Conservation (phyloP, 2,888 invertebrate genomes). For the Nomada hirtipes region DNA sequence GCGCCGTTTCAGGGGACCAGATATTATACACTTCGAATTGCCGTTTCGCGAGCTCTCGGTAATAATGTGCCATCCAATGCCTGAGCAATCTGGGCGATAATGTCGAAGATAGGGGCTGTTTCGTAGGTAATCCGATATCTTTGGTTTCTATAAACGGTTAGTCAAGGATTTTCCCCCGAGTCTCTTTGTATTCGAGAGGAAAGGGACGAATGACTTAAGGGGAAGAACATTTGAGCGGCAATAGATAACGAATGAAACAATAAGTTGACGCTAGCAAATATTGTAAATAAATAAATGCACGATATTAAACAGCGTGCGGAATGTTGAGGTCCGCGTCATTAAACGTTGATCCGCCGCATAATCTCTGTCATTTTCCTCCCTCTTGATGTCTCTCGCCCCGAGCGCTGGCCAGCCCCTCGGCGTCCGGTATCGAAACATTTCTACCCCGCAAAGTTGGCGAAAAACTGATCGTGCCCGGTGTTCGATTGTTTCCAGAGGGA, state of each 20-base stretch:
- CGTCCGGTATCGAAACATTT: constrained; percentile 6
- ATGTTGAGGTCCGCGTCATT: constrained; percentile 60
- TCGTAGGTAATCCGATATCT: constrained; percentile 8
- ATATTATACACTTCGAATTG: constrained; percentile 56
- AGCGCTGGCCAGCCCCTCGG: constrained; percentile 2
- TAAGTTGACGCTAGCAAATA: not conserved
- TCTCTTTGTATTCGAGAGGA: no score
- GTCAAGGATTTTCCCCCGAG: constrained; percentile 21
- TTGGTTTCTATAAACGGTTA: not conserved
- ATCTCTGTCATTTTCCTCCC: constrained; percentile 53
- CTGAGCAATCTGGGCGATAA: constrained; percentile 18
- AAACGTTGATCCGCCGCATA: constrained; percentile 44
- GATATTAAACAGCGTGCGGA: constrained; percentile 61
- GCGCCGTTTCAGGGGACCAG: constrained; percentile 45
- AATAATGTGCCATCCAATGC: constrained; percentile 47
- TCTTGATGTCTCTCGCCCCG: constrained; percentile 6
- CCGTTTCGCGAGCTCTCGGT: constrained; percentile 25
- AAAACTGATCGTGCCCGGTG: constrained; percentile 27
- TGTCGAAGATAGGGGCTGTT: not conserved
- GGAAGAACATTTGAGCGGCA: not conserved
- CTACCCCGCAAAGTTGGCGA: constrained; percentile 6
- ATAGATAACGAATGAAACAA: not conserved
- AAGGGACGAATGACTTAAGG: not conserved
- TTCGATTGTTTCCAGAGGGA: constrained; percentile 53
- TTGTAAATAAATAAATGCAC: constrained; percentile 51